Base-by-base conservation (phyloP, 1,140 invertebrate species). In the Scaptomyza hsui region DNA sequence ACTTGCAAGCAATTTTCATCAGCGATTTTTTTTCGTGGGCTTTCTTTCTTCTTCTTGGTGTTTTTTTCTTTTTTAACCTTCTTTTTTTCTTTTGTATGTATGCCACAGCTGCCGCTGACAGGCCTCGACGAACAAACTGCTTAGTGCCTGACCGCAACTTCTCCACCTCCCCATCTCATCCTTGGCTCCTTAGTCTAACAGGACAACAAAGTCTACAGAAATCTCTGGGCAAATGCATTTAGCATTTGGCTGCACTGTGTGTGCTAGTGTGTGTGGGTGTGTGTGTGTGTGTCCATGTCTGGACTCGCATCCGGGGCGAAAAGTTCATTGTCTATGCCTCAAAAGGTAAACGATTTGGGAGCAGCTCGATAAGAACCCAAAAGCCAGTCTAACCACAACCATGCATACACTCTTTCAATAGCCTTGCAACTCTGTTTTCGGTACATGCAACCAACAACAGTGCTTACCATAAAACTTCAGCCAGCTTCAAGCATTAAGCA, bases 1-100 rank as follows among this genome's bases (percentile, higher is more conserved):
- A 85, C 80, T 85, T 85, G 81, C 80, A 85, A 85, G 82, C 70
- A 77, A 85, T 85, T 85, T 85, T 88, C 81, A 85, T 85, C 81
- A 88, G 82, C 81, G 78, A 71, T 57, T 74, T 76, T 62, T 55
- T n/a, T 29, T n/a, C n/a, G 32, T 37, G 10, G 32, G 32, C 32
- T 37, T 37, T 12, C 37, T 65, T 51, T 65, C 21, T 55, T 32
- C 44, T 24, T 12, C 29, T n/a, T n/a, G n/a, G n/a, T n/a, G 29
- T 61, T 41, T 45, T 41, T 4, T 9, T 19, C 16, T 42, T 45
- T 24, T 15, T n/a, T n/a, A n/a, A n/a, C n/a, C 35, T 63, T 41
- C 45, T 18, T 35, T 5, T 49, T 15, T 24, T 9, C 37, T 44
- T 42, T 21, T 2, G 5, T 1, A 29, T 29, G 5, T 29, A 29